Conservation (phyloP, 2,888 invertebrate species). For the Cheilosia impressa region DNA sequence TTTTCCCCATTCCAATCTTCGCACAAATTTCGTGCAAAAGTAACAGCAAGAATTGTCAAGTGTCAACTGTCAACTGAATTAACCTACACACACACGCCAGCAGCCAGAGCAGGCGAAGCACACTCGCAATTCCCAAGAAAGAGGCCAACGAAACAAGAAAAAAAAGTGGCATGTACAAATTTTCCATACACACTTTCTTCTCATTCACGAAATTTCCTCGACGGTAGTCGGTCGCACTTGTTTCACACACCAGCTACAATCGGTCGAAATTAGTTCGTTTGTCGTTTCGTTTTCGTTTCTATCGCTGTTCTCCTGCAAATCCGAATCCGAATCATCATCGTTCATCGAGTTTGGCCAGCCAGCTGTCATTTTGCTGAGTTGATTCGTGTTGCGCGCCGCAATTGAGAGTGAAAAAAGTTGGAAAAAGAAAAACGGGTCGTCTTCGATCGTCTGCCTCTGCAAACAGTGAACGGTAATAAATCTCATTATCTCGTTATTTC, state of each 20-base stretch:
- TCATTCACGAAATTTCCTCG: conserved; percentile 51
- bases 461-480: neutral
- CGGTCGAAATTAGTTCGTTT: conserved; percentile 11
- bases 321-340: conserved; percentile 2
- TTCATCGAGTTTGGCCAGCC: neutral
- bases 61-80: neutral
- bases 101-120: conserved; percentile 3
- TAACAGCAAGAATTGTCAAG: neutral
- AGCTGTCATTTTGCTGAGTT: conserved; percentile 12
- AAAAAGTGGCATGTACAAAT: neutral
- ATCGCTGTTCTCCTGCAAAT: neutral
- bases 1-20: neutral
- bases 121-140: neutral
- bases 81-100: neutral
- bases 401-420: neutral
- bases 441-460: neutral
- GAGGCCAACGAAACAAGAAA: neutral
- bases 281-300: conserved; percentile 9
- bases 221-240: conserved; percentile 36
- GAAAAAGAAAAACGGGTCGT: conserved; percentile 5
- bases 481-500: conserved; percentile 9
- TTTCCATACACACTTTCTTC: conserved; percentile 36
- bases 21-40: neutral
- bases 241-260: conserved; percentile 6
- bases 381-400: conserved; percentile 20